phyloP scores from a whole-genome alignment of 2,888 invertebrate species.

The Brenthis daphne region DNA sequence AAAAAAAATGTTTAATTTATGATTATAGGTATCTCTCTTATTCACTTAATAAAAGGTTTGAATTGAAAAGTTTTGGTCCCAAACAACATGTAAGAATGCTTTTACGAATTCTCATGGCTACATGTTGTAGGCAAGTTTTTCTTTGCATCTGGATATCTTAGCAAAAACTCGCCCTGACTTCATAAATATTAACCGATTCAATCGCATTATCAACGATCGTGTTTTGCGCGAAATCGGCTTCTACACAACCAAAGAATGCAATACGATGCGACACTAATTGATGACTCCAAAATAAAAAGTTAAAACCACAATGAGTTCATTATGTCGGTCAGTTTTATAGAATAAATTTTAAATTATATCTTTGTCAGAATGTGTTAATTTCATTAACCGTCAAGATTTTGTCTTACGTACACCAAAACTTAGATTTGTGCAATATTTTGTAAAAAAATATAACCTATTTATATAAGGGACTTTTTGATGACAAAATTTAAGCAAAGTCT shows the following conservation, averaged over 20 bases:
- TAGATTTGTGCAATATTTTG: background rate
- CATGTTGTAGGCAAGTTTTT: slow-evolving; percentile 35
- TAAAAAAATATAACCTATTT: too few species aligned
- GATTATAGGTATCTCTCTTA: background rate
- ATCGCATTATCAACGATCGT: slow-evolving; percentile 57
- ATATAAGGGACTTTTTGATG: too few species aligned
- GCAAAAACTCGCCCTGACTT: slow-evolving; percentile 38
- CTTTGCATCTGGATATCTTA: slow-evolving; percentile 34
- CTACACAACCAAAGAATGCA: slow-evolving; percentile 57
- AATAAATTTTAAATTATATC: slow-evolving; percentile 18
- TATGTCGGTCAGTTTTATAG: slow-evolving; percentile 28
- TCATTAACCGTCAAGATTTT: background rate
- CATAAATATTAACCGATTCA: slow-evolving; percentile 66
- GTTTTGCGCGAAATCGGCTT: slow-evolving; percentile 54
- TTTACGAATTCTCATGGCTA: slow-evolving; percentile 27
- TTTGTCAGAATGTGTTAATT: background rate
- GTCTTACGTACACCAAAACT: background rate
- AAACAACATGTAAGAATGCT: slow-evolving; percentile 32
- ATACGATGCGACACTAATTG: slow-evolving; percentile 55
- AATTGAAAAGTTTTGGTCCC: slow-evolving; percentile 1
- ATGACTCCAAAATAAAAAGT: slow-evolving; percentile 45
- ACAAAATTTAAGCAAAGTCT: too few species aligned
- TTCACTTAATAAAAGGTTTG: background rate
- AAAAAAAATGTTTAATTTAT: too few species aligned
- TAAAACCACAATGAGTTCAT: slow-evolving; percentile 42